Base-by-base conservation (phyloP, 2,888 invertebrate species). In the Elegia similella region DNA sequence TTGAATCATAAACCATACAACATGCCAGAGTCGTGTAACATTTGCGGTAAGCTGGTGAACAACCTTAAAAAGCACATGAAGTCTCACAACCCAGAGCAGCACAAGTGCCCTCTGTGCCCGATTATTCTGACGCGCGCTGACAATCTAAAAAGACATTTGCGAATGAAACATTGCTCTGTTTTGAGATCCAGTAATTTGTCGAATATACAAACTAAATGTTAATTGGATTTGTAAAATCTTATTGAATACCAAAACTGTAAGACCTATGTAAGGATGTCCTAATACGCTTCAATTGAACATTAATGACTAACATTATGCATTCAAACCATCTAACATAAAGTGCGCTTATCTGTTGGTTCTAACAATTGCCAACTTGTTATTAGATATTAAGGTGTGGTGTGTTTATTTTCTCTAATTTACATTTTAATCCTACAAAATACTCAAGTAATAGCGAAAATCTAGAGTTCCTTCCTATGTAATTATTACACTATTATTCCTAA, bases 51-150 rank as follows among this genome's bases (percentile, higher is more conserved):
- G 86, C 89, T 92, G 62, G 94, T 95, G 66, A 93, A 92, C 74
- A 94, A 94, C 83, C 87, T 94, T 72, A 94, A 94, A 92, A 94
- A 95, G 75, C 94, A 94, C 75, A 86, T 94, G 82, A 93, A 94
- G 77, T 93, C 93, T 38, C 94, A 94, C 76, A 92, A 92, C 65
- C 94, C 94, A 13, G 93, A 93, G 70, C 92, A 92, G 69, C 93
- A 93, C 75, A 92, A 92, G 71, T 94, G 94, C 68, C 94, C 94
- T 2, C 80, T 93, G 69, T 94, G 94, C 78, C 92, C 92, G 48
- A 93, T 93, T 64, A 91, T 93, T 57, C 92, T 94, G 71, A 94
- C 94, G 47, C 88, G 94, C 61, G 94, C 93, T 64, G 94, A 95
- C 78, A 94, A 94, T 78, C 92, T 94, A 73, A 94, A 94, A 83